Evolutionary conservation across 2,113 vertebrate species (phyloP), one percentile per base, ranked within the genome.

Genomic region (Acrocephalus arundinaceus): DNA sequence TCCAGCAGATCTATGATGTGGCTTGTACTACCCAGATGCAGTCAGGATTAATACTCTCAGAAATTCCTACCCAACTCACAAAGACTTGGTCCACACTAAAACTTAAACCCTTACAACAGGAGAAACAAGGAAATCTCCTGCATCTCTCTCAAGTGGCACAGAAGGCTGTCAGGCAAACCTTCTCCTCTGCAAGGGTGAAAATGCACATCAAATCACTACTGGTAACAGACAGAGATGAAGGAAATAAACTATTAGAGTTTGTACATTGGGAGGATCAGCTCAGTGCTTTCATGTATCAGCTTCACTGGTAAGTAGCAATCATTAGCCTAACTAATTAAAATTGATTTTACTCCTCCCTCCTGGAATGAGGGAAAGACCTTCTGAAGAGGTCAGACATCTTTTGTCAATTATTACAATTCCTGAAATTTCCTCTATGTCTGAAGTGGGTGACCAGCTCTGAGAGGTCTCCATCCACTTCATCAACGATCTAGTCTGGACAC

Each of bases 401-500:
- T 61, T 30, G 48, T 45, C 9, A 61, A 63, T 82, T 85, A 72
- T 5, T 85, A 51, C 33, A 85, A 39, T 37, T 87, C 51, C 46
- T 83, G 51, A 41, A 83, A 59, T 77, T 89, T 90, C 63, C 81
- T 62, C 8, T 46, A 4, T 41, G 43, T 21, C 66, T 62, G 21
- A 74, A 63, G 31, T 15, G 14, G 22, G 25, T 67, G 51, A 66
- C 23, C 27, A 77, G 37, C 61, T 83, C n/a, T 2, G 0, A 82
- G 13, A 62, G 3, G n/a, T 41, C 55, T 83, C 49, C 52, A 66
- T 43, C 37, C 59, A 46, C 37, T 62, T 43, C 11, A 41, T 82
- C 45, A 54, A 10, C 0, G 0, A 23, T 37, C 39, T 30, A 15
- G 10, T 72, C 23, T 46, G 81, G 49, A 61, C 25, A 15, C 3